Base-by-base conservation (phyloP, 2,113 vertebrate species). In the Protobothrops flavoviridis region DNA sequence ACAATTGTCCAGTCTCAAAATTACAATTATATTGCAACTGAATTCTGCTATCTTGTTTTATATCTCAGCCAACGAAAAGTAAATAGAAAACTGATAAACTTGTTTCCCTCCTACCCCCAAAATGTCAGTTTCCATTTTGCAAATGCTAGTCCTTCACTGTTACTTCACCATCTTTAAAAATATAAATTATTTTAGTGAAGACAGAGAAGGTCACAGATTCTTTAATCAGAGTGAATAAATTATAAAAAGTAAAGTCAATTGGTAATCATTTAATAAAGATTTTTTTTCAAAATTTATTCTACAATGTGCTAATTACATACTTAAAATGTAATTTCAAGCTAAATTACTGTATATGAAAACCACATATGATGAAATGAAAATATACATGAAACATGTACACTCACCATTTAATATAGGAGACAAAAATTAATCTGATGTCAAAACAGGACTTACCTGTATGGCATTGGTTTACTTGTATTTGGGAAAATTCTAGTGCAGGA, bases 401-500 rank as follows among this genome's bases (percentile, higher is more conserved):
- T 53, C 26, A 88, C 7, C 50, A 23, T 8, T 85, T 90, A 59
- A 43, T 59, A 59, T 20, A 69, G 26, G 69, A 61, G 21, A 45
- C 45, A 1, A 85, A 53, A 50, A 90, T 53, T n/a, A 57, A 85
- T 53, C 13, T 89, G 11, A 24, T 90, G 48, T 64, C 29, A 90
- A 64, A 13, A 33, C 39, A 48, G n/a, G 74, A 85, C 29, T 61
- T 85, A 93, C 92, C 89, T 64, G 45, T 86, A 39, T n/a, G 24
- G 55, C 15, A 33, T 15, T 86, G 8, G 55, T 53, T 87, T 90
- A 90, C 26, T 89, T 85, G n/a, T 57, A 89, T 48, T 87, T 21
- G n/a, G 81, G 33, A 93, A 90, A 93, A 64, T 64, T 85, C 21
- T 86, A 59, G 8, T 52, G 85, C 61, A 90, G 55, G 86, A 48